phyloP scores from a whole-genome alignment of 1,140 invertebrate species.

The Conus betulinus region DNA sequence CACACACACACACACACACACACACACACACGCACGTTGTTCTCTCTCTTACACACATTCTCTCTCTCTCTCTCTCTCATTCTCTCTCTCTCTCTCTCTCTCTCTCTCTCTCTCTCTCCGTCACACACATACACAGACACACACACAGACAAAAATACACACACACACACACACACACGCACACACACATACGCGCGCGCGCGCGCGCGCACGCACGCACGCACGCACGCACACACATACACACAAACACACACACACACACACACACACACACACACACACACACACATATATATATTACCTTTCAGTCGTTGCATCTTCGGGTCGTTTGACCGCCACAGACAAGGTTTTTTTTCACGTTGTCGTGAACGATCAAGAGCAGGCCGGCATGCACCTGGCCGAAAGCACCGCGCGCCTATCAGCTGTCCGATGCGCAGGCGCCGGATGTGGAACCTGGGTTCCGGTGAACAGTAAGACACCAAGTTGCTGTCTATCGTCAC shows the following conservation, averaged over 20 bases:
- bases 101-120: no score
- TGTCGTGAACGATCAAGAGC: conserved; percentile 5
- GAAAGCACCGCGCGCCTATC: conserved; percentile 94
- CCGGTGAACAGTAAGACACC: background rate
- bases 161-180: background rate
- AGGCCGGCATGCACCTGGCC: conserved; percentile 76
- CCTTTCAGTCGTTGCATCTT: conserved; percentile 52
- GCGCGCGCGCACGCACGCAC: background rate
- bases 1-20: no score
- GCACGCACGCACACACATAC: background rate
- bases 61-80: no score
- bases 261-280: no score
- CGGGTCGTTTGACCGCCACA: conserved; percentile 55
- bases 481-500: conserved; percentile 12
- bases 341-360: conserved; percentile 37
- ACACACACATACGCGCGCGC: background rate
- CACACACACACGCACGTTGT: no score
- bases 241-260: no score
- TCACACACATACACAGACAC: conserved; percentile 12
- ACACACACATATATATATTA: no score
- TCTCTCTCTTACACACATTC: no score
- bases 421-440: conserved; percentile 92
- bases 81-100: no score
- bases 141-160: no score
- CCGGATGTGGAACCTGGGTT: conserved; percentile 92